Percentiles rank a stretch among this genome's conserved stretches.
Evolutionary conservation across 2,888 invertebrate species (phyloP).

Genomic region (Tyria jacobaeae): DNA sequence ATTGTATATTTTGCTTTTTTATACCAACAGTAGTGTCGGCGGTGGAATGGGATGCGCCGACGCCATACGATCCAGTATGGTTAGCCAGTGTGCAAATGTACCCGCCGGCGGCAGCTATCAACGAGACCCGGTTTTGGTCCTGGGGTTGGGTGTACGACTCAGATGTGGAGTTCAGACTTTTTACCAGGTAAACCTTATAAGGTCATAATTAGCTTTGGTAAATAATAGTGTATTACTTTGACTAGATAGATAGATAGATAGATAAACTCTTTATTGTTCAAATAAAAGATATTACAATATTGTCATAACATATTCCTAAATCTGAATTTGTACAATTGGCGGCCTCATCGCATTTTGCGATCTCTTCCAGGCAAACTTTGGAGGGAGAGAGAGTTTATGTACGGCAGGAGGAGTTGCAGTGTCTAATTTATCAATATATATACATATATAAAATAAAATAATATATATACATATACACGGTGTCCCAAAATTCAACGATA

Average conservation of each 20-base stretch:
- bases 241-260: neutral
- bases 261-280: no score
- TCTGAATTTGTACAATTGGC: no score
- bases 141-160: constrained; percentile 77
- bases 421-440: no score
- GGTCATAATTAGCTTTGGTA: neutral
- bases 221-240: neutral
- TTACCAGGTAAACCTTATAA: constrained; percentile 70
- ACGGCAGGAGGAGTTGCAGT: no score
- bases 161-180: constrained; percentile 80
- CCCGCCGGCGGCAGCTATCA: constrained; percentile 60
- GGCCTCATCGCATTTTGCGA: no score
- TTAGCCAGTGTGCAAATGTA: constrained; percentile 78
- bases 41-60: constrained; percentile 75
- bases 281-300: no score
- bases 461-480: no score
- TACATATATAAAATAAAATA: no score
- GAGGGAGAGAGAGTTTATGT: no score
- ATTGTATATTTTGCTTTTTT: neutral
- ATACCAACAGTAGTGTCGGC: constrained; percentile 58
- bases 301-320: no score
- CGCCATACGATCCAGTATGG: constrained; percentile 83
- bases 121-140: constrained; percentile 74
- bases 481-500: no score
- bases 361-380: no score